These are phyloP conservation scores for Heliopora coerulea DNA, from an alignment of 92 coral and sea anemone genomes.

Conservation along the genomic window DNA sequence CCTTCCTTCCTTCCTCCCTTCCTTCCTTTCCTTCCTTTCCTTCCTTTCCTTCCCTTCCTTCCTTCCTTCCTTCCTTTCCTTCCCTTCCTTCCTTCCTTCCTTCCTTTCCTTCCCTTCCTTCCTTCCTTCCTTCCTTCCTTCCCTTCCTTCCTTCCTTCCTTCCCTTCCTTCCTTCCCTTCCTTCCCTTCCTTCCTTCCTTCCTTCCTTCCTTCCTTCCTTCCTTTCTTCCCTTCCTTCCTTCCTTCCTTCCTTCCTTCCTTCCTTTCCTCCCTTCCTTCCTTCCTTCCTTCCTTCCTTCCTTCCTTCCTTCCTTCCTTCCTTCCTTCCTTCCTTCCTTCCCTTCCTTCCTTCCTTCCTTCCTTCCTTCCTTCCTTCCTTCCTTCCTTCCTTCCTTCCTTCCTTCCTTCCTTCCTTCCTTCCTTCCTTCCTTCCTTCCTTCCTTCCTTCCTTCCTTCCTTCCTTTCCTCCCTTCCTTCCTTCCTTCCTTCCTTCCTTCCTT, in stretches of 20 bases:
- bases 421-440: no score
- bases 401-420: no score
- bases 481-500: no score
- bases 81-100: neutral
- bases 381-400: no score
- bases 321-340: no score
- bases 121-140: neutral
- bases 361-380: no score
- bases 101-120: neutral
- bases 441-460: no score
- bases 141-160: neutral
- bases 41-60: neutral
- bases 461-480: no score
- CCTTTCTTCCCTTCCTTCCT: neutral
- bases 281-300: neutral
- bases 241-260: conserved; percentile 1
- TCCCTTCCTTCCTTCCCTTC: neutral
- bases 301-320: no score
- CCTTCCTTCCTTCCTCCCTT: neutral
- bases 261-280: neutral
- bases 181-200: neutral
- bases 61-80: neutral
- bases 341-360: no score
- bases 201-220: neutral
- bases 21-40: neutral